Percentiles rank a stretch among this genome's conserved stretches.
Conservation (phyloP, 2,888 invertebrate genomes). For the Exephanes ischioxanthus region DNA sequence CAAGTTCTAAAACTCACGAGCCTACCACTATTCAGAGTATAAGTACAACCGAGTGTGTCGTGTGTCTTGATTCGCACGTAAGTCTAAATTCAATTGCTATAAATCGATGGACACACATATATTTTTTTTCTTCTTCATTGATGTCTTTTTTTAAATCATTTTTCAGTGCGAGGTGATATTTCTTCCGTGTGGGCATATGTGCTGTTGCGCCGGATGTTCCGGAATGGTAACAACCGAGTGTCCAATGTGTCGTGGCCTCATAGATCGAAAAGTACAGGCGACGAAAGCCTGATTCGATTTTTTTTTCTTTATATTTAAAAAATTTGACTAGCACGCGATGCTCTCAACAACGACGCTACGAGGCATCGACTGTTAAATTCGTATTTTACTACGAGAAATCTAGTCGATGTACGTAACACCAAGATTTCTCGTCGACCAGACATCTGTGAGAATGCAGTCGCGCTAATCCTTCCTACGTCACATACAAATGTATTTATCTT, state of each 20-base stretch:
- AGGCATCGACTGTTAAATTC: constrained; percentile 30
- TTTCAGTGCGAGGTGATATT: constrained; percentile 92
- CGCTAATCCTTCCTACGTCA: constrained; percentile 24
- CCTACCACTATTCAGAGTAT: constrained; percentile 78
- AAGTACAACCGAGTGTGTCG: constrained; percentile 90
- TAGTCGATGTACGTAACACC: constrained; percentile 40
- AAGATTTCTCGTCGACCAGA: constrained; percentile 8
- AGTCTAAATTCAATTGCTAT: constrained; percentile 75
- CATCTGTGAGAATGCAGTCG: not conserved
- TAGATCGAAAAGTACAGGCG: constrained; percentile 90
- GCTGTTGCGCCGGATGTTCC: constrained; percentile 91
- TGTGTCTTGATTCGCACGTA: constrained; percentile 92
- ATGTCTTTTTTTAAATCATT: constrained; percentile 17
- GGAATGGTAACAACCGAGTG: constrained; percentile 87
- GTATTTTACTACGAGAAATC: constrained; percentile 10
- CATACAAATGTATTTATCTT: constrained; percentile 25
- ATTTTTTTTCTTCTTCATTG: not conserved
- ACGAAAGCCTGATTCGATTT: constrained; percentile 85
- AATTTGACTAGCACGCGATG: constrained; percentile 36
- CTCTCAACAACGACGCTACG: constrained; percentile 12
- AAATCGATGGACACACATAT: not conserved
- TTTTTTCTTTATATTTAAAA: constrained; percentile 34
- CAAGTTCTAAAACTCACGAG: constrained; percentile 76
- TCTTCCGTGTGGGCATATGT: constrained; percentile 95
- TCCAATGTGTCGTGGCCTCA: constrained; percentile 92